Evolutionary conservation across 2,888 invertebrate species (phyloP).

Genomic region (Sinopyrophorus schimmeli): DNA sequence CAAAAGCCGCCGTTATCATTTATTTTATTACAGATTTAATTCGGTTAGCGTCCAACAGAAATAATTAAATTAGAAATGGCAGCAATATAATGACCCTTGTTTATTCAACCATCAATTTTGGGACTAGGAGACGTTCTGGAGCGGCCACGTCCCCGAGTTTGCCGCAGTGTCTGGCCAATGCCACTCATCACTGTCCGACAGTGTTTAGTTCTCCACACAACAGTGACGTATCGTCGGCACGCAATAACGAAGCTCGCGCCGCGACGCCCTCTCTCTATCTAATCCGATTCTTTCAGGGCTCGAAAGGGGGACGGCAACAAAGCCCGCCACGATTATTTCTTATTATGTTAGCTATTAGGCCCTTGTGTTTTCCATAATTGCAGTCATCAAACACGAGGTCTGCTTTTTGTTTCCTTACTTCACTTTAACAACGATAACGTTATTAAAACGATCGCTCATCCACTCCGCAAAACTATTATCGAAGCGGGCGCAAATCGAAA

Average conservation of each 20-base stretch:
- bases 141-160: slow-evolving; percentile 28
- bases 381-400: slow-evolving; percentile 41
- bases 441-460: no score
- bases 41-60: no score
- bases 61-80: no score
- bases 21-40: no score
- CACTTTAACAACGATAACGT: no score
- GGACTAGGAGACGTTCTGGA: slow-evolving; percentile 9
- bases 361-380: slow-evolving; percentile 42
- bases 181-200: slow-evolving; percentile 42
- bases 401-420: slow-evolving; percentile 17
- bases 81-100: slow-evolving; percentile 6
- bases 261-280: slow-evolving; percentile 24
- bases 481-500: no score
- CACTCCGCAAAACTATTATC: no score
- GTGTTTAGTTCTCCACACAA: slow-evolving; percentile 40
- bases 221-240: slow-evolving; percentile 43
- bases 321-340: slow-evolving; percentile 39
- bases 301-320: slow-evolving; percentile 35
- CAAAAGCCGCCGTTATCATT: no score
- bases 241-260: slow-evolving; percentile 38
- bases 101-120: slow-evolving; percentile 12
- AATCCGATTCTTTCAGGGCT: no score
- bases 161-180: slow-evolving; percentile 38
- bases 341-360: slow-evolving; percentile 39